Evolutionary conservation across 2,113 vertebrate species (phyloP).

Genomic region (Entelurus aequoreus): DNA sequence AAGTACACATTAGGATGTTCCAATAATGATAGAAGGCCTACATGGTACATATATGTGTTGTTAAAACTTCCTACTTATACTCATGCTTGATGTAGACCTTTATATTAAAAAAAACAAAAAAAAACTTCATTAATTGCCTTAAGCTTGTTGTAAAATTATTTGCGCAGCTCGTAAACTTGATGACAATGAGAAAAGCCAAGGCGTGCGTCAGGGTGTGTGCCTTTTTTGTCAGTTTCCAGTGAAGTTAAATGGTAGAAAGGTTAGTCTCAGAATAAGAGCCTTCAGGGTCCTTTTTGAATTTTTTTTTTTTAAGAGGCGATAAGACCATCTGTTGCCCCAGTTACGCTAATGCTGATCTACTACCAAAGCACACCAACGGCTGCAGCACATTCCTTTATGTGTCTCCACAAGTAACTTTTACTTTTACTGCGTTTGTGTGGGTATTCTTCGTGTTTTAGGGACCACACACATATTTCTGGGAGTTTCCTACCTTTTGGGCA

Average conservation of each 20-base stretch:
- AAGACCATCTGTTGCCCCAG: constrained; percentile 58
- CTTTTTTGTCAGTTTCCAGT: background rate
- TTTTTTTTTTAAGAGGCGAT: constrained; percentile 67
- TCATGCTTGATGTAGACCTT: too few species aligned
- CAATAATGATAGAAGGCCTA: too few species aligned
- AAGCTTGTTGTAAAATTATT: too few species aligned
- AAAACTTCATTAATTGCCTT: too few species aligned
- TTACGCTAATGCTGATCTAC: constrained; percentile 19
- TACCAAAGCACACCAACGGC: constrained; percentile 60
- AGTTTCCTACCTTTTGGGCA: constrained; percentile 1
- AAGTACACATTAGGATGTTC: too few species aligned
- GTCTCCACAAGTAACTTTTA: constrained; percentile 32
- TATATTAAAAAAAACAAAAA: too few species aligned
- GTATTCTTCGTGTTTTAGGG: background rate
- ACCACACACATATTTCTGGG: background rate
- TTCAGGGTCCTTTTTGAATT: constrained; percentile 40
- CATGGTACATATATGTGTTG: too few species aligned
- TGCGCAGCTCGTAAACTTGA: background rate
- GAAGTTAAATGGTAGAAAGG: constrained; percentile 23
- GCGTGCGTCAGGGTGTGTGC: background rate
- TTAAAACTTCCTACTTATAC: too few species aligned
- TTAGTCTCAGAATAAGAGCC: constrained; percentile 29
- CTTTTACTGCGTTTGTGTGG: constrained; percentile 4
- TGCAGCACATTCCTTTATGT: constrained; percentile 49
- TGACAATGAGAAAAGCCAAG: background rate